Conservation (phyloP, 2,113 vertebrate genomes). For the Phalacrocorax brasilianus region DNA sequence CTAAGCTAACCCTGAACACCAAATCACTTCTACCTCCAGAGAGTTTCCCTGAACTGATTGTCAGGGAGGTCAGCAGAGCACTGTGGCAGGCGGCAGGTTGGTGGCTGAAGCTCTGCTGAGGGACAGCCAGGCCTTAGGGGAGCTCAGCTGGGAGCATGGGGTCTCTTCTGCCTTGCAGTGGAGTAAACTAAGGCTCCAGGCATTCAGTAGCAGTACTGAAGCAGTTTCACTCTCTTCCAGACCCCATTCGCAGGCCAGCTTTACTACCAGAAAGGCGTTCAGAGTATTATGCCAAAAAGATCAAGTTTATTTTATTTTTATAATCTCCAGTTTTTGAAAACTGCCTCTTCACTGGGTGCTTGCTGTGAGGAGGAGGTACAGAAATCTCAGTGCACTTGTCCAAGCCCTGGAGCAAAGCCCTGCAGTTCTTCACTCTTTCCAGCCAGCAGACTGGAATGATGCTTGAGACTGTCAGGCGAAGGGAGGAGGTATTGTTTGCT, state of each 20-base stretch:
- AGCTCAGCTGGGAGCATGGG: neutral
- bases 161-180: neutral
- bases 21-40: rapidly evolving
- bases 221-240: neutral
- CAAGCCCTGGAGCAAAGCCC: constrained; percentile 19
- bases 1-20: neutral
- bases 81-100: rapidly evolving
- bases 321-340: neutral
- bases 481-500: neutral
- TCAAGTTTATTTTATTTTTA: constrained; percentile 28
- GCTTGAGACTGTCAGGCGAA: neutral
- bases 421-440: neutral
- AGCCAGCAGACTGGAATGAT: constrained; percentile 20
- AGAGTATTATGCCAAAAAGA: neutral
- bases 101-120: neutral
- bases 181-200: neutral
- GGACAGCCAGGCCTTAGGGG: rapidly evolving
- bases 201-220: neutral
- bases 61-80: neutral
- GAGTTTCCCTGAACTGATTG: neutral
- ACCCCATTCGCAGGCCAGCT: neutral
- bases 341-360: neutral
- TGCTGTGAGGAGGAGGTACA: neutral
- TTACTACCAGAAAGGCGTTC: neutral
- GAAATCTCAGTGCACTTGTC: neutral